Evolutionary conservation across 2,888 invertebrate genomes (phyloP), one percentile per base, ranked within the genome.

Genomic region (Oligia strigilis): DNA sequence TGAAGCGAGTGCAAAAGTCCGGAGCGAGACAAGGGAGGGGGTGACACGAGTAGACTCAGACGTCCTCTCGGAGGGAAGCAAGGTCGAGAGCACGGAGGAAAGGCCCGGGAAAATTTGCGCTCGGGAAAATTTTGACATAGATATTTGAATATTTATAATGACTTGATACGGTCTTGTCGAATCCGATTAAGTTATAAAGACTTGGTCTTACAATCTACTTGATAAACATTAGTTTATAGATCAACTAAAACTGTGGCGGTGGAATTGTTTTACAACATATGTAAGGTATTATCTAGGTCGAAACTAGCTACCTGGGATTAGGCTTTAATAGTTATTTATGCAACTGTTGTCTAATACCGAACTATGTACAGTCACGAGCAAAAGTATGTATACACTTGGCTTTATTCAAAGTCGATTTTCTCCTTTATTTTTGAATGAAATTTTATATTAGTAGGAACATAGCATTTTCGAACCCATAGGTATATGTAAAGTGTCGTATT

Each of bases 21-120:
- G 78, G 64, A 75, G 64, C 72, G 86, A 81, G 60, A 72, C 77
- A 29, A 67, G 64, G 71, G 77, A 71, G 78, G 75, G 76, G 70
- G 76, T 14, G 67, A 60, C 75, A 67, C 75, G 58, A 75, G 55
- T 77, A 66, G 78, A 75, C 67, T 66, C 72, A 77, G 83, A 83
- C 72, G 82, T 75, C 81, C 87, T 83, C 78, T 60, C 65, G 23
- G 55, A 88, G 84, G 82, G 81, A 71, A 75, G 49, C 77, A 87
- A 87, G 87, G 87, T 86, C 87, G 88, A 72, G 76, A 77, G 78
- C 43, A 64, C 77, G 23, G 65, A 72, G 65, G 66, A 29, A 83
- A 73, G 74, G 67, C 36, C 62, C 55, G 66, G 58, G 46, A 75
- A 76, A 64, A 75, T 72, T 72, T 70, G 43, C 29, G 58, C 72